Percentiles rank a stretch among this genome's conserved stretches.
These are phyloP conservation scores for Charadrius vociferus DNA, from an alignment of 2,113 vertebrate species.

Conservation along the genomic window DNA sequence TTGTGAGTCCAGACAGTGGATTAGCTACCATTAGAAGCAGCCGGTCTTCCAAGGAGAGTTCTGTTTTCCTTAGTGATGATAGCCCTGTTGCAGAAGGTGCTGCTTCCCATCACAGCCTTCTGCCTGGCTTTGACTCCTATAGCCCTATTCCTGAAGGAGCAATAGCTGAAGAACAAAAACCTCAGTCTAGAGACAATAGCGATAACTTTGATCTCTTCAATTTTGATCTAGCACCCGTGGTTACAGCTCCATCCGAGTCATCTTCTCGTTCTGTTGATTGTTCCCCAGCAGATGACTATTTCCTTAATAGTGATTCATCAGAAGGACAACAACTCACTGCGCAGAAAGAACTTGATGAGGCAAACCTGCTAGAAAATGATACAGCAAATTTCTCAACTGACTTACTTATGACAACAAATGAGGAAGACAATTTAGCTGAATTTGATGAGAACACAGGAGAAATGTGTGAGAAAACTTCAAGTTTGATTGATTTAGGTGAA, in stretches of 20 bases:
- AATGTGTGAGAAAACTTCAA: constrained; percentile 62
- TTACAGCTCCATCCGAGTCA: constrained; percentile 69
- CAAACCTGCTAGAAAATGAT: constrained; percentile 48
- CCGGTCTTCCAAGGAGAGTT: constrained; percentile 93
- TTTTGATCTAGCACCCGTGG: constrained; percentile 81
- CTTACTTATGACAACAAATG: constrained; percentile 51
- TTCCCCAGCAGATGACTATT: constrained; percentile 78
- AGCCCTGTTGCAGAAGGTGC: constrained; percentile 85
- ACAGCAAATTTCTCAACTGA: constrained; percentile 75
- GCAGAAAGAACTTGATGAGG: constrained; percentile 58
- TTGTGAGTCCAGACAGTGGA: constrained; percentile 92
- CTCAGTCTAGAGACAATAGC: constrained; percentile 66
- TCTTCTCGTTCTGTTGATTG: constrained; percentile 76
- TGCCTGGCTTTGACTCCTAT: constrained; percentile 82
- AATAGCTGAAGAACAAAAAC: constrained; percentile 81
- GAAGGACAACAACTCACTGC: constrained; percentile 67
- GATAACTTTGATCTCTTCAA: constrained; percentile 85
- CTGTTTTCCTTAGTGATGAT: constrained; percentile 94
- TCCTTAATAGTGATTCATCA: constrained; percentile 75
- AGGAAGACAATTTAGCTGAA: constrained; percentile 76
- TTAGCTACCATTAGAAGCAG: constrained; percentile 92
- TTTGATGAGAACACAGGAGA: constrained; percentile 74
- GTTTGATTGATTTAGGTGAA: constrained; percentile 52
- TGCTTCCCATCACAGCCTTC: constrained; percentile 81
- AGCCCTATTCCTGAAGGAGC: constrained; percentile 81